Conservation (phyloP, 2,888 invertebrate species). For the Athripsodes cinereus region DNA sequence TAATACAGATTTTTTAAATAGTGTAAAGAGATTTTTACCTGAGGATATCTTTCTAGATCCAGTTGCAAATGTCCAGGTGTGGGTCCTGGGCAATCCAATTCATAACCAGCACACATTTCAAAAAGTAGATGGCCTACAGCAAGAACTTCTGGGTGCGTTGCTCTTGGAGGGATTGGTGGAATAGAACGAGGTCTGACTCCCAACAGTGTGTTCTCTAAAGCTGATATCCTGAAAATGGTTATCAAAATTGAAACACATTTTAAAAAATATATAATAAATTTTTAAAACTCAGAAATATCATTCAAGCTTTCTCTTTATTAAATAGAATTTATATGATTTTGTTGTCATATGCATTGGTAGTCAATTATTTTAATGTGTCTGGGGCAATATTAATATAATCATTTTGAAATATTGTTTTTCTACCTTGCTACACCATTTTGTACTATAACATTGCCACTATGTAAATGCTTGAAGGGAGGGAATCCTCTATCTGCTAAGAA, state of each 20-base stretch:
- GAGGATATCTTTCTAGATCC: constrained; percentile 64
- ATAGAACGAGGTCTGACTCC: constrained; percentile 57
- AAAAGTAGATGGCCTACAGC: constrained; percentile 80
- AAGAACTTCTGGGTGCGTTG: constrained; percentile 45
- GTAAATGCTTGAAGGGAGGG: constrained; percentile 79
- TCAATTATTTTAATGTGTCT: too few relatives aligned
- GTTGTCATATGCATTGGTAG: too few relatives aligned
- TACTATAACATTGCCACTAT: constrained; percentile 85
- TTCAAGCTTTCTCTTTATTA: too few relatives aligned
- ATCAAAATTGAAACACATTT: constrained; percentile 2
- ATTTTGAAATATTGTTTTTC: constrained; percentile 16
- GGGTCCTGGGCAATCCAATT: constrained; percentile 68
- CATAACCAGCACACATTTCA: constrained; percentile 87
- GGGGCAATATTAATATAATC: too few relatives aligned
- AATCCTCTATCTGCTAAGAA: constrained; percentile 84
- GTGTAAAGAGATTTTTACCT: constrained; percentile 56
- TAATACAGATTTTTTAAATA: not conserved
- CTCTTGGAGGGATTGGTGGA: constrained; percentile 35
- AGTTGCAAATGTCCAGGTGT: constrained; percentile 65
- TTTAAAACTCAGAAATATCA: not conserved
- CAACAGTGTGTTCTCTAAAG: constrained; percentile 78
- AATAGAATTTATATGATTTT: too few relatives aligned
- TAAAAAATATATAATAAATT: not conserved
- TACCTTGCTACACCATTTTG: constrained; percentile 89
- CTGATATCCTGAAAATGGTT: constrained; percentile 64